phyloP scores from a whole-genome alignment of 2,113 vertebrate genomes.

The Sphaerodactylus townsendi region DNA sequence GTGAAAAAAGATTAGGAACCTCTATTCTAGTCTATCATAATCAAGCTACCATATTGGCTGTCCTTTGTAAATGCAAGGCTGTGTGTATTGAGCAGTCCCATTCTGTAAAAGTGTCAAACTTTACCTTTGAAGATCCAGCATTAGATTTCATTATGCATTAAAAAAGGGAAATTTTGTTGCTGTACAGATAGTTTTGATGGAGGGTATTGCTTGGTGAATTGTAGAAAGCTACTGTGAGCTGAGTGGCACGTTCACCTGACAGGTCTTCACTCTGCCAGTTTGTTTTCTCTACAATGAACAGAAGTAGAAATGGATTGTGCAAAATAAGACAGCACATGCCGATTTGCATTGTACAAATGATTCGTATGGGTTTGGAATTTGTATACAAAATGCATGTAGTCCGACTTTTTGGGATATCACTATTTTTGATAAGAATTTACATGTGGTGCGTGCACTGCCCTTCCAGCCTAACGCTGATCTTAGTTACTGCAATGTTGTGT shows the following conservation, averaged over 20 bases:
- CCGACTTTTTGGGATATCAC: neutral
- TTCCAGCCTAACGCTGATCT: too few species aligned
- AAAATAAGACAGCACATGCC: neutral
- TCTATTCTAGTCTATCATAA: too few species aligned
- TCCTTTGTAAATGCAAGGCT: too few species aligned
- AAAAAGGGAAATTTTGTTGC: too few species aligned
- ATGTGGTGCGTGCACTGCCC: neutral
- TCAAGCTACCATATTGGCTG: too few species aligned
- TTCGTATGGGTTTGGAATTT: neutral
- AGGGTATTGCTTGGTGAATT: neutral
- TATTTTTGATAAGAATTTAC: neutral
- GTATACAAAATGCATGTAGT: neutral
- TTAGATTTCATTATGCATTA: neutral
- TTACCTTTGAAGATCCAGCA: too few species aligned
- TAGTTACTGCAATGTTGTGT: neutral
- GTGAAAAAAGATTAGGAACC: too few species aligned
- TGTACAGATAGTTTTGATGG: neutral
- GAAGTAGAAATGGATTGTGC: neutral
- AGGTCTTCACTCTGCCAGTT: neutral
- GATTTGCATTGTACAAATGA: neutral
- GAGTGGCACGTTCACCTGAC: neutral
- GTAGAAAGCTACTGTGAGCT: neutral
- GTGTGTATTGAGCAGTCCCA: too few species aligned
- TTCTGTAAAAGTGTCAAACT: too few species aligned
- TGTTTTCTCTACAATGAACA: neutral